Evolutionary conservation across 2,888 invertebrate species (phyloP).

Genomic region (Pammene aurita): DNA sequence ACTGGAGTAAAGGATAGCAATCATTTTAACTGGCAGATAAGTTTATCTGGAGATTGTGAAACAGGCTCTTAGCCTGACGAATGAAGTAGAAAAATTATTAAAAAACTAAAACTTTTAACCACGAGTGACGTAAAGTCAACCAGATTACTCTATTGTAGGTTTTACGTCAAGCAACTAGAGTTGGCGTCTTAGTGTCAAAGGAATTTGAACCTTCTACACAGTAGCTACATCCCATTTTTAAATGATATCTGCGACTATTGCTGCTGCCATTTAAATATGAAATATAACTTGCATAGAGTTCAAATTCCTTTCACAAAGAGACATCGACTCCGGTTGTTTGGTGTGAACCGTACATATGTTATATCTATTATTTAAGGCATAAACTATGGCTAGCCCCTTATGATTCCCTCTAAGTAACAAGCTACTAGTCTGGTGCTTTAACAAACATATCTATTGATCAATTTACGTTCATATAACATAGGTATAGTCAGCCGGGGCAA

Average conservation of each 20-base stretch:
- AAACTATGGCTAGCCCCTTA: slow-evolving; percentile 34
- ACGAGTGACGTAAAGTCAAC: slow-evolving; percentile 49
- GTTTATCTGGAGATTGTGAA: too few species aligned
- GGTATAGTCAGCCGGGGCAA: not conserved
- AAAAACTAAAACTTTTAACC: slow-evolving; percentile 49
- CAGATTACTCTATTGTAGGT: slow-evolving; percentile 29
- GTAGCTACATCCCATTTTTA: too few species aligned
- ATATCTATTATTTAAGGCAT: slow-evolving; percentile 39
- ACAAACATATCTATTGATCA: slow-evolving; percentile 11
- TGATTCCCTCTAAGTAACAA: slow-evolving; percentile 22
- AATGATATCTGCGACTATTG: too few species aligned
- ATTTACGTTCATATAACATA: not conserved
- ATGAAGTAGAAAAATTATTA: not conserved
- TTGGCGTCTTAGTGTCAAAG: too few species aligned
- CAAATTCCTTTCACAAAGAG: too few species aligned
- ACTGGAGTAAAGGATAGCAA: too few species aligned
- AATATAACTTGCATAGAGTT: too few species aligned
- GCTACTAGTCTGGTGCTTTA: slow-evolving; percentile 21
- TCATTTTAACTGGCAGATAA: too few species aligned
- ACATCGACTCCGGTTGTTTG: too few species aligned
- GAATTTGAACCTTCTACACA: too few species aligned
- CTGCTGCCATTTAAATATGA: too few species aligned
- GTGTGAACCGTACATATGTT: not conserved
- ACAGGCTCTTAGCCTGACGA: not conserved
- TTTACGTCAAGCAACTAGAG: too few species aligned